phyloP scores from a whole-genome alignment of 2,888 invertebrate genomes.

The Plutella xylostella region DNA sequence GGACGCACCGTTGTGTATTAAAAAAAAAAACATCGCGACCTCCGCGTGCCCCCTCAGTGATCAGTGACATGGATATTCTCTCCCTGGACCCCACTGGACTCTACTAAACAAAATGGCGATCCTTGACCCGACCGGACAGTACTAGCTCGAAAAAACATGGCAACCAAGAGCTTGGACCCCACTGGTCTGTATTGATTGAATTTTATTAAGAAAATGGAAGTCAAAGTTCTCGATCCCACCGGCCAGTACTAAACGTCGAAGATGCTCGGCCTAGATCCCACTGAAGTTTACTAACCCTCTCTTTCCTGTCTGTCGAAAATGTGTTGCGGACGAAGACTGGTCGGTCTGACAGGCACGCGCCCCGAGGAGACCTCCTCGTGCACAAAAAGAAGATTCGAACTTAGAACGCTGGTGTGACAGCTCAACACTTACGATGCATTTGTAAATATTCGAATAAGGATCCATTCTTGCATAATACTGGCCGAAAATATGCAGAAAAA shows the following conservation, averaged over 20 bases:
- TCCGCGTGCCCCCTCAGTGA: constrained; percentile 23
- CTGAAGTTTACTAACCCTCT: constrained; percentile 10
- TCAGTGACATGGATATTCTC: constrained; percentile 45
- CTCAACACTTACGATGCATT: constrained; percentile 32
- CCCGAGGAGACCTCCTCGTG: constrained; percentile 62
- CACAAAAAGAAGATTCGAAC: constrained; percentile 51
- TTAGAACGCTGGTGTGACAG: constrained; percentile 24
- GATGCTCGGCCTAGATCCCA: constrained; percentile 9
- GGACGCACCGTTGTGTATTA: constrained; percentile 35
- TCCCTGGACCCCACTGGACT: constrained; percentile 62
- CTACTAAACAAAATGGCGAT: constrained; percentile 35
- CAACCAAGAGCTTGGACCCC: constrained; percentile 31
- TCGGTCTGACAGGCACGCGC: constrained; percentile 45
- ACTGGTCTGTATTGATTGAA: constrained; percentile 22
- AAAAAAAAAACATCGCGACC: constrained; percentile 26
- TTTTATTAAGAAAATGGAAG: constrained; percentile 35
- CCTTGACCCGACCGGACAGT: constrained; percentile 60
- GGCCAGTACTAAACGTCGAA: constrained; percentile 50
- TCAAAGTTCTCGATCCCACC: constrained; percentile 43
- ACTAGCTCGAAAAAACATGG: too few species aligned
- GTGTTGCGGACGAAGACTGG: constrained; percentile 60
- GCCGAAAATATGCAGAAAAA: too few species aligned
- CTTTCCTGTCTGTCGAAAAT: constrained; percentile 36
- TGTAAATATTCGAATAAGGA: constrained; percentile 48
- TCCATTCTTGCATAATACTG: too few species aligned